phyloP scores from a whole-genome alignment of 2,888 invertebrate genomes.

The Chymomyza fuscimana region DNA sequence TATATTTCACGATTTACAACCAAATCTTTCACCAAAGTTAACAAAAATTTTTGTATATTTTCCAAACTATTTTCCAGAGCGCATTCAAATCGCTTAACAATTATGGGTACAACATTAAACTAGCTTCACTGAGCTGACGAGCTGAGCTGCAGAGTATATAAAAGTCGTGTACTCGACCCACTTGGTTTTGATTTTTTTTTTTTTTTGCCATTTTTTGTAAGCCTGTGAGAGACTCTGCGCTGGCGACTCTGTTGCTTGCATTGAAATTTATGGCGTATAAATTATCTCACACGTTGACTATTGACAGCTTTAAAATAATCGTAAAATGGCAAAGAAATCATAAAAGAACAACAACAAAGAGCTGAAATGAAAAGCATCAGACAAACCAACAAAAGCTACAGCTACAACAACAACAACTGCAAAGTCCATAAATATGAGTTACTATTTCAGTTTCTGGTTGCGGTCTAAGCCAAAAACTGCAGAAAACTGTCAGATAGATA shows the following conservation, averaged over 20 bases:
- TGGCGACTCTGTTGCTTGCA: constrained; percentile 40
- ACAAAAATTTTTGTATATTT: too few species aligned
- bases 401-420: constrained; percentile 4
- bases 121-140: too few species aligned
- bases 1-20: too few species aligned
- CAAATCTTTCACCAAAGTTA: too few species aligned
- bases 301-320: constrained; percentile 76
- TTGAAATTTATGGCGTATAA: constrained; percentile 74
- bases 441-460: constrained; percentile 65
- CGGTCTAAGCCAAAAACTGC: not conserved
- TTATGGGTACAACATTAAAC: too few species aligned
- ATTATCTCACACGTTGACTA: constrained; percentile 75
- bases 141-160: too few species aligned
- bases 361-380: constrained; percentile 33
- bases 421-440: constrained; percentile 64
- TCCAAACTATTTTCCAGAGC: too few species aligned
- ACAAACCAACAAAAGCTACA: constrained; percentile 40
- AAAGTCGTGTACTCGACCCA: too few species aligned
- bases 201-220: constrained; percentile 17
- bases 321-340: constrained; percentile 72
- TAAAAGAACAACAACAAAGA: constrained; percentile 36
- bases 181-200: constrained; percentile 18
- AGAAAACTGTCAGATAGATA: constrained; percentile 55
- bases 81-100: too few species aligned
- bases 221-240: not conserved